Conservation (phyloP, 2,888 invertebrate species). For the Augiades crinisus region DNA sequence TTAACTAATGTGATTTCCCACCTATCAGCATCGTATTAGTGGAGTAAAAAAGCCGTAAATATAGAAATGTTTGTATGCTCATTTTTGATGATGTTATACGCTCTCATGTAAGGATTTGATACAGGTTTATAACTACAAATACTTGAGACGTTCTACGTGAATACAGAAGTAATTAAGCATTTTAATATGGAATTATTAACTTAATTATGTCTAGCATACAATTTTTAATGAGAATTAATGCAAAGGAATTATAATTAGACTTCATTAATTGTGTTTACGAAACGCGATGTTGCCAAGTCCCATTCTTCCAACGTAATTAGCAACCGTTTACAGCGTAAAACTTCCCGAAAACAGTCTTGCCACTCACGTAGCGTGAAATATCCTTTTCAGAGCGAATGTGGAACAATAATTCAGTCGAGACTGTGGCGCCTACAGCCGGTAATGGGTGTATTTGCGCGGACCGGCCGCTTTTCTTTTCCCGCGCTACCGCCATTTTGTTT, state of each 20-base stretch:
- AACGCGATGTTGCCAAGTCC: neutral
- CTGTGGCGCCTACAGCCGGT: conserved; percentile 40
- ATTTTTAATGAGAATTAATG: neutral
- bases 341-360: conserved; percentile 8
- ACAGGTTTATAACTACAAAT: too few species aligned
- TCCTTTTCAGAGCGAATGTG: conserved; percentile 16
- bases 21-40: too few species aligned
- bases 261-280: neutral
- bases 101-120: too few species aligned
- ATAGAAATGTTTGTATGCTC: too few species aligned
- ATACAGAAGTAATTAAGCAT: too few species aligned
- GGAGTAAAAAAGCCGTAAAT: too few species aligned
- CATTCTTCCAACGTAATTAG: conserved; percentile 9
- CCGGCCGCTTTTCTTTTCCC: conserved; percentile 35
- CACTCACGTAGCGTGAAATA: conserved; percentile 12
- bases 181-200: too few species aligned
- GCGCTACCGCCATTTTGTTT: conserved; percentile 44
- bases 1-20: too few species aligned
- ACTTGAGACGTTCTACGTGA: too few species aligned
- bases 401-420: conserved; percentile 49
- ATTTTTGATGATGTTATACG: too few species aligned
- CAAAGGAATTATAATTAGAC: conserved; percentile 1
- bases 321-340: conserved; percentile 1
- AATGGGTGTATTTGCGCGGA: conserved; percentile 46
- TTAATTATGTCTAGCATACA: neutral